A percentile compares a stretch with the other conserved stretches of the same genome.
These are phyloP conservation scores for Melipona quadrifasciata DNA, from an alignment of 1,140 invertebrate species.

Conservation along the genomic window DNA sequence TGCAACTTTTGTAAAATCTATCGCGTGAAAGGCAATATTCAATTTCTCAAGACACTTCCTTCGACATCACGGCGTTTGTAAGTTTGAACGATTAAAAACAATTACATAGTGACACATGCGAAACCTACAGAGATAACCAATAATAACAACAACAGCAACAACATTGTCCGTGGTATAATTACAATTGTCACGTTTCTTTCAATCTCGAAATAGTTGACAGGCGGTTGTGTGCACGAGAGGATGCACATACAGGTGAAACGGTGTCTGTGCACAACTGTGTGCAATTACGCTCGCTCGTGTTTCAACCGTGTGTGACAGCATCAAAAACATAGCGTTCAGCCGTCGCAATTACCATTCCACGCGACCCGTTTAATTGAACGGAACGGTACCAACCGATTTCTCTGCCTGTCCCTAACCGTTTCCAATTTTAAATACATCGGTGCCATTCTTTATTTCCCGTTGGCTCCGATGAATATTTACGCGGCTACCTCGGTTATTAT, in stretches of 20 bases:
- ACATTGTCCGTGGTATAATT: neutral
- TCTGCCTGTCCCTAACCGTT: neutral
- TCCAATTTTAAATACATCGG: neutral
- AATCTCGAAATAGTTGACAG: neutral
- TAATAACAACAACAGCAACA: neutral
- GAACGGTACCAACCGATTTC: neutral
- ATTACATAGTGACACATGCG: neutral
- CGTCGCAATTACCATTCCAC: neutral
- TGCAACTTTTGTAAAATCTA: too few species aligned
- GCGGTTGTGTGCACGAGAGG: neutral
- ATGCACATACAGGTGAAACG: neutral
- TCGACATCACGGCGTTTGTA: too few species aligned
- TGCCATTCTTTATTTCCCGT: neutral
- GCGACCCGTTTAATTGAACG: constrained; percentile 6
- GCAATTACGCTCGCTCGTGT: neutral
- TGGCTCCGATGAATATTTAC: neutral
- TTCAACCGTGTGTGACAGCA: neutral
- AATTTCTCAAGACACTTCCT: too few species aligned
- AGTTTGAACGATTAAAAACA: neutral
- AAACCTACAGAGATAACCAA: neutral
- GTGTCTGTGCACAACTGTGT: neutral
- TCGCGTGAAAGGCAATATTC: too few species aligned
- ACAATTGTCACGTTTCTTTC: neutral
- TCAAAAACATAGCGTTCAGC: neutral
- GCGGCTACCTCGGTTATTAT: neutral